phyloP scores from a whole-genome alignment of 2,888 invertebrate species.

The Pegoplata infirma region DNA sequence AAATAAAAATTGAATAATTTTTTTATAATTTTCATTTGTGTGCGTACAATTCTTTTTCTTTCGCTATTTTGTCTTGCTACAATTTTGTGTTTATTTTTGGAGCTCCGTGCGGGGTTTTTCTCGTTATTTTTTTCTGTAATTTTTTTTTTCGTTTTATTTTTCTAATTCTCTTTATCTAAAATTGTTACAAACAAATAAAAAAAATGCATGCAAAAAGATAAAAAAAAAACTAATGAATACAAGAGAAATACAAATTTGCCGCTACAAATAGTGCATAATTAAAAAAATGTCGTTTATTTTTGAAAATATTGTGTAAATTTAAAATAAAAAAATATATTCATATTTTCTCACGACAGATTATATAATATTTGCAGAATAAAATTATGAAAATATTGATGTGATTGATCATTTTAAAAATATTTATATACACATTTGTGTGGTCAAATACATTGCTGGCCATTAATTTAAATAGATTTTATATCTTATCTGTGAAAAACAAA shows the following conservation, averaged over 20 bases:
- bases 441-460: too few species aligned
- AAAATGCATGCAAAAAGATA: slow-evolving; percentile 21
- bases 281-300: background rate
- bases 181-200: slow-evolving; percentile 14
- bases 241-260: background rate
- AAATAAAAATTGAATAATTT: background rate
- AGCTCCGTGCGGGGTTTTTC: slow-evolving; percentile 58
- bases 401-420: background rate
- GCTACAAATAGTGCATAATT: background rate
- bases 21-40: slow-evolving; percentile 3
- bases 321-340: background rate
- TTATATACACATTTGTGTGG: too few species aligned
- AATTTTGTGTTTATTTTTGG: slow-evolving; percentile 61
- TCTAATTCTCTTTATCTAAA: slow-evolving; percentile 13
- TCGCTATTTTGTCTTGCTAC: slow-evolving; percentile 30
- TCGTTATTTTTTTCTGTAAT: slow-evolving; percentile 1
- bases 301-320: slow-evolving; percentile 7
- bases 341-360: slow-evolving; percentile 19
- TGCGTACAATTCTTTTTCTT: slow-evolving; percentile 38
- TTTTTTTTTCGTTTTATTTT: too few species aligned
- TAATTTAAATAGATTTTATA: too few species aligned
- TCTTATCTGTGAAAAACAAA: too few species aligned
- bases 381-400: background rate
- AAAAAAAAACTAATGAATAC: background rate
- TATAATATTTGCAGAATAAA: slow-evolving; percentile 8